A percentile compares a stretch with the other conserved stretches of the same genome.
phyloP scores from a whole-genome alignment of 2,113 vertebrate species.

The Nanorana parkeri region DNA sequence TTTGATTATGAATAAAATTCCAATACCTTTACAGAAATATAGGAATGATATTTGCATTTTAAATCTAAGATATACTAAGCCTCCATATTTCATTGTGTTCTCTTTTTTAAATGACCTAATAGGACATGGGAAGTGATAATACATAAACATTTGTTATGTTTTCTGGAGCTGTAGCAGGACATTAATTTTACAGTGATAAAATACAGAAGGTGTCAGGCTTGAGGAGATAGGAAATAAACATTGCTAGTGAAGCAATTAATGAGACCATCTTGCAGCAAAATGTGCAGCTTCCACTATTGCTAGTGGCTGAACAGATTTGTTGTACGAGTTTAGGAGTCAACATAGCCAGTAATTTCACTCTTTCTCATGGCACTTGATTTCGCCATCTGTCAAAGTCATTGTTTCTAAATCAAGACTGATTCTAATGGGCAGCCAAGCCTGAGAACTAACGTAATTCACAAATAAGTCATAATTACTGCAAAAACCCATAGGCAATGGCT shows the following conservation, averaged over 20 bases:
- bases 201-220: slow-evolving; percentile 14
- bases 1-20: no score
- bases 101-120: no score
- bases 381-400: slow-evolving; percentile 51
- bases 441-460: slow-evolving; percentile 7
- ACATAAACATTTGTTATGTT: no score
- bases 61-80: no score
- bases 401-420: slow-evolving; percentile 15
- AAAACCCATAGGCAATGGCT: not conserved
- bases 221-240: not conserved
- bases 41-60: no score
- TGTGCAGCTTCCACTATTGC: slow-evolving; percentile 6
- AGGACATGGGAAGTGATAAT: no score
- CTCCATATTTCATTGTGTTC: no score
- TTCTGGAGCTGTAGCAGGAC: not conserved
- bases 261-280: slow-evolving; percentile 1
- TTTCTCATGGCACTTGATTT: slow-evolving; percentile 15
- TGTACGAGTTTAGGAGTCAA: slow-evolving; percentile 21
- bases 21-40: no score
- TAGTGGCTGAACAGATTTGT: slow-evolving; percentile 33
- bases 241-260: not conserved
- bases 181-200: slow-evolving; percentile 1
- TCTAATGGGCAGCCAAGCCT: not conserved
- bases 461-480: slow-evolving; percentile 26
- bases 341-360: slow-evolving; percentile 34